Evolutionary conservation across 2,888 invertebrate genomes (phyloP).

Genomic region (Rhagonycha fulva): DNA sequence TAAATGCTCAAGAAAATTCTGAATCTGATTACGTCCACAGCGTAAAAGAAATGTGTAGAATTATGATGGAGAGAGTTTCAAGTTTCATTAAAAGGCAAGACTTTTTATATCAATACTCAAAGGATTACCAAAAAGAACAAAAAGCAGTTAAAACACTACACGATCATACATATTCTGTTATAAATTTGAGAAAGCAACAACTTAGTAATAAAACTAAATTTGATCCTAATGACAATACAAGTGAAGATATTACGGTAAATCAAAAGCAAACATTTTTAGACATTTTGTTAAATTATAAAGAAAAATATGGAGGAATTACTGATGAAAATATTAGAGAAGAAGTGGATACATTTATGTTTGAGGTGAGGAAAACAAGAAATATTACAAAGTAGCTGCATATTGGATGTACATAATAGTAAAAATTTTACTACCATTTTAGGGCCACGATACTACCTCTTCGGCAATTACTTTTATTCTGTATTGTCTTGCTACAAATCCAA

Average conservation of each 20-base stretch:
- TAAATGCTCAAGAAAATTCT: slow-evolving; percentile 71
- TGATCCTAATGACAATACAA: background rate
- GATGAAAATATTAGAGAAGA: slow-evolving; percentile 68
- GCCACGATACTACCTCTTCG: background rate
- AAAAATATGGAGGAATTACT: slow-evolving; percentile 62
- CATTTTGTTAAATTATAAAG: slow-evolving; percentile 60
- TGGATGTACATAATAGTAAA: background rate
- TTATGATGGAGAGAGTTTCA: slow-evolving; percentile 42
- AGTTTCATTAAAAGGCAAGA: slow-evolving; percentile 60
- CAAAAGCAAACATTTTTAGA: slow-evolving; percentile 67
- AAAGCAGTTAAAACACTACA: slow-evolving; percentile 57
- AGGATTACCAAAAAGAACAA: slow-evolving; percentile 62
- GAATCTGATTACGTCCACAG: slow-evolving; percentile 74
- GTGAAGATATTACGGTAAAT: slow-evolving; percentile 32
- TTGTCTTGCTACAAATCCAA: background rate
- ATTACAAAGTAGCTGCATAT: too few relatives aligned
- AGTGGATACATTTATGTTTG: slow-evolving; percentile 77
- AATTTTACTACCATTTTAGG: background rate
- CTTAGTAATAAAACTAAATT: background rate
- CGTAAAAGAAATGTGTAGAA: slow-evolving; percentile 60
- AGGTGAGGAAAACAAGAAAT: slow-evolving; percentile 51
- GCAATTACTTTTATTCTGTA: background rate
- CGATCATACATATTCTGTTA: slow-evolving; percentile 61
- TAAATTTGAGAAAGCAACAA: slow-evolving; percentile 56
- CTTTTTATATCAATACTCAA: slow-evolving; percentile 40